Percentiles rank a stretch among this genome's conserved stretches.
Conservation (phyloP, 2,797 vertebrate genomes). For the Odontamblyopus rebecca region DNA sequence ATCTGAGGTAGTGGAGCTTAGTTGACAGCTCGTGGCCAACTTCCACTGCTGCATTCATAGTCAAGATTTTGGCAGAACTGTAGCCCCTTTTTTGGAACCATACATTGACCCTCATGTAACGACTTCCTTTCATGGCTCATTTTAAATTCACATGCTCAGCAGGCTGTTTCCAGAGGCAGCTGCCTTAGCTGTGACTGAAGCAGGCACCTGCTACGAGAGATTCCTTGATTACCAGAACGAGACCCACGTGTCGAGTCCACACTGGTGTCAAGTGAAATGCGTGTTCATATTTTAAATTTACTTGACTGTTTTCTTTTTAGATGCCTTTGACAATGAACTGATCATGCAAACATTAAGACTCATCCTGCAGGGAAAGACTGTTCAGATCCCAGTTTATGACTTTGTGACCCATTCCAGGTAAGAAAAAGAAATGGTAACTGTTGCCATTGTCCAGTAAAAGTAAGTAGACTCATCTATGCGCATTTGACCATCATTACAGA, state of each 20-base stretch:
- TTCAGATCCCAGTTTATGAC: slow-evolving; percentile 97
- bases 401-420: slow-evolving; percentile 97
- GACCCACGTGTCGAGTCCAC: background rate
- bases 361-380: slow-evolving; percentile 89
- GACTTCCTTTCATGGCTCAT: slow-evolving; percentile 50
- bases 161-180: slow-evolving; percentile 51
- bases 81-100: slow-evolving; percentile 54
- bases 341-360: slow-evolving; percentile 89
- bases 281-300: background rate
- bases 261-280: background rate
- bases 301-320: slow-evolving; percentile 66
- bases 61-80: slow-evolving; percentile 28
- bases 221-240: slow-evolving; percentile 39
- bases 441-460: background rate
- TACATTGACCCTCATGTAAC: slow-evolving; percentile 23
- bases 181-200: slow-evolving; percentile 44
- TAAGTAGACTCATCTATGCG: background rate
- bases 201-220: slow-evolving; percentile 53
- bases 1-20: slow-evolving; percentile 1
- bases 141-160: slow-evolving; percentile 55
- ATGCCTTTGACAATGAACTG: slow-evolving; percentile 97
- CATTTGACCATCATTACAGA: slow-evolving; percentile 67
- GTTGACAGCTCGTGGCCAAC: background rate
- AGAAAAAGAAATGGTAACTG: slow-evolving; percentile 30
- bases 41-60: background rate